Conservation (phyloP, 2,113 vertebrate species). For the Cyprinodon brontotheroides region DNA sequence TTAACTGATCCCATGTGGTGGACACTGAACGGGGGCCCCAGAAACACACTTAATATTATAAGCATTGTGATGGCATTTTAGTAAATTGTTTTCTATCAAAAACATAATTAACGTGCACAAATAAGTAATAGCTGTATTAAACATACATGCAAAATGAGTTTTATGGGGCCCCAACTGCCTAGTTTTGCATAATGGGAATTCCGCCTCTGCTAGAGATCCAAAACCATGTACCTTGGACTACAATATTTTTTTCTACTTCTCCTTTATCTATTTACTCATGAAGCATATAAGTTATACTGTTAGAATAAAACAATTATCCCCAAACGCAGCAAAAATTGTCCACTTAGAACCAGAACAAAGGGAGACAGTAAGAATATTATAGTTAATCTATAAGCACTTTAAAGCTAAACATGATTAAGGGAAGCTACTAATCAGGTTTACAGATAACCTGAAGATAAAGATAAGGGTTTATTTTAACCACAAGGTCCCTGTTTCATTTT, state of each 20-base stretch:
- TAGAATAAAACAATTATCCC: neutral
- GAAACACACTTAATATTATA: no score
- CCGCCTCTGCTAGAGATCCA: neutral
- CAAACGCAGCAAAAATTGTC: neutral
- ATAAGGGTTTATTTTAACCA: neutral
- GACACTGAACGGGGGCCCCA: no score
- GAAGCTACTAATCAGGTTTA: neutral
- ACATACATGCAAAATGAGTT: no score
- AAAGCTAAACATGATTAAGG: conserved; percentile 5
- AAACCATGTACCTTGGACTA: neutral
- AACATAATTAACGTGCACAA: no score
- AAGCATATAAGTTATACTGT: neutral
- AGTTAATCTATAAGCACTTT: neutral
- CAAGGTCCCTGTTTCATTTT: neutral
- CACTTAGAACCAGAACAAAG: neutral
- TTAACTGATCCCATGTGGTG: no score
- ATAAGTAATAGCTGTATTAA: no score
- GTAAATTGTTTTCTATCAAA: no score
- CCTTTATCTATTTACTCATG: neutral
- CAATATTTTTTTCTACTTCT: neutral
- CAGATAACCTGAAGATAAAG: neutral
- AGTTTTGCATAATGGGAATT: no score
- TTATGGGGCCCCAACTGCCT: no score
- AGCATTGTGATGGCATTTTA: no score
- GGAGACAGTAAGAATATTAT: neutral